phyloP scores from a whole-genome alignment of 37 sponge, comb jelly and placozoan genomes.

The Hexactinellida sp. region DNA sequence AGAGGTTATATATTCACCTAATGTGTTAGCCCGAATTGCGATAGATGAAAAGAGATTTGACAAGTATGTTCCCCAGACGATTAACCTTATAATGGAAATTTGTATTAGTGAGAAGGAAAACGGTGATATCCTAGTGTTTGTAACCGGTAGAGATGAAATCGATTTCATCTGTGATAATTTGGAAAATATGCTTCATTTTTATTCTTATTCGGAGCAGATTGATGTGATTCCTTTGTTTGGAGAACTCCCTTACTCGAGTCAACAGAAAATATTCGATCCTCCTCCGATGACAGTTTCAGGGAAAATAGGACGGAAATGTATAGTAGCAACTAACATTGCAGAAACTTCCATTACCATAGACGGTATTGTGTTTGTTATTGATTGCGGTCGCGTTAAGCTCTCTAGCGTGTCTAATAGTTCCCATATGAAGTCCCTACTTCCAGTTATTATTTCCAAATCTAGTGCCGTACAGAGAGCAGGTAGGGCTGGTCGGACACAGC shows the following conservation, averaged over 20 bases:
- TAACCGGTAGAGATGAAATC: background rate
- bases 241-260: background rate
- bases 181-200: background rate
- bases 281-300: background rate
- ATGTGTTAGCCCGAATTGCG: background rate
- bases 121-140: background rate
- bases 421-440: constrained; percentile 3
- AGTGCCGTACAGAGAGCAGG: background rate
- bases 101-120: background rate
- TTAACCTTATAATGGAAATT: background rate
- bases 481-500: background rate
- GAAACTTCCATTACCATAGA: constrained; percentile 10
- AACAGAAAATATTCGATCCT: background rate
- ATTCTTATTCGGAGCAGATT: background rate
- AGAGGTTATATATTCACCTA: background rate
- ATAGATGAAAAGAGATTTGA: background rate
- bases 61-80: background rate
- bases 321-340: background rate
- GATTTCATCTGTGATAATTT: background rate
- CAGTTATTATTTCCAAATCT: background rate
- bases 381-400: background rate
- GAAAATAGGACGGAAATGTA: background rate
- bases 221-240: background rate
- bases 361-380: background rate
- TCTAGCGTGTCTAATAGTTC: background rate